phyloP scores from a whole-genome alignment of 2,888 invertebrate species.

The Chorisops tibialis region DNA sequence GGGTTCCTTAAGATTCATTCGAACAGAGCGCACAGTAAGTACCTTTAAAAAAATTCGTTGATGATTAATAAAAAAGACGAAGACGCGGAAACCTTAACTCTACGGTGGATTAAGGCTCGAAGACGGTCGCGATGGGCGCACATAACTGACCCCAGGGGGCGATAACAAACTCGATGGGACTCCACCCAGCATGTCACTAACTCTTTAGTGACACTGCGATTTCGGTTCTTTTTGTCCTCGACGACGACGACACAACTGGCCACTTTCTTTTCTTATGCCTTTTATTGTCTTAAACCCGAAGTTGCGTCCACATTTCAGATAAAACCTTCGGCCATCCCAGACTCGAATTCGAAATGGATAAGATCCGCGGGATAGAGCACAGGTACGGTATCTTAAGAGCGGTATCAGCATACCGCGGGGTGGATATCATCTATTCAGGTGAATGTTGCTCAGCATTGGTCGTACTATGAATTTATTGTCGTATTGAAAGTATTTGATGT shows the following conservation, averaged over 20 bases:
- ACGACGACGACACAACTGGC: not conserved
- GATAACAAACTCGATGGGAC: slow-evolving; percentile 34
- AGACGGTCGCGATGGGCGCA: slow-evolving; percentile 7
- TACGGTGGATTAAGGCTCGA: not conserved
- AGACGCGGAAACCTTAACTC: not conserved
- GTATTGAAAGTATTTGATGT: slow-evolving; percentile 29
- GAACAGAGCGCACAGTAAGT: not conserved
- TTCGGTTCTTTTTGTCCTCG: slow-evolving; percentile 30
- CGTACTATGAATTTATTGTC: slow-evolving; percentile 29
- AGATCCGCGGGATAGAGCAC: slow-evolving; percentile 12
- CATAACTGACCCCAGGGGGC: slow-evolving; percentile 34
- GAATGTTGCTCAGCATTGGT: slow-evolving; percentile 13
- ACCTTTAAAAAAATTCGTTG: not conserved
- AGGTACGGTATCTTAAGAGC: slow-evolving; percentile 15
- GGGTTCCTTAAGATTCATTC: not conserved
- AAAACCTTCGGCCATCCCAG: not conserved
- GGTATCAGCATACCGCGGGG: slow-evolving; percentile 6
- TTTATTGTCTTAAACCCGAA: slow-evolving; percentile 9
- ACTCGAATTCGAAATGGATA: slow-evolving; percentile 9
- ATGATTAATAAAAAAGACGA: slow-evolving; percentile 17
- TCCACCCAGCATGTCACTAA: slow-evolving; percentile 35
- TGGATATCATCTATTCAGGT: slow-evolving; percentile 21
- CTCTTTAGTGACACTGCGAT: slow-evolving; percentile 35
- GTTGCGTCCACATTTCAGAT: too few relatives aligned
- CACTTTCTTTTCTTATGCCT: slow-evolving; percentile 16